These are phyloP conservation scores for Columba guinea DNA, from an alignment of 2,797 vertebrate species.

Conservation along the genomic window DNA sequence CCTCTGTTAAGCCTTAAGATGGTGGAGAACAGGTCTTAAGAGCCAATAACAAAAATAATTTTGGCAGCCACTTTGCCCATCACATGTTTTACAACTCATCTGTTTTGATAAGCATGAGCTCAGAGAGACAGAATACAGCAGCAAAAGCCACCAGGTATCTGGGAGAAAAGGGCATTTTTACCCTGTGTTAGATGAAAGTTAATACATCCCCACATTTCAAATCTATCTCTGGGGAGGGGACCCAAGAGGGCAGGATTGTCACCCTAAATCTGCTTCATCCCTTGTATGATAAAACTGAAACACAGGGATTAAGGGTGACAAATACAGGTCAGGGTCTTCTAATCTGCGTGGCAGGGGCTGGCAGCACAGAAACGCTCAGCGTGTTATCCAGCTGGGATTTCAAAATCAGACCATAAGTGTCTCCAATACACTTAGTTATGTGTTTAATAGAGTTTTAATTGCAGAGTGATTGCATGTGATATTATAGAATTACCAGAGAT, in stretches of 20 bases:
- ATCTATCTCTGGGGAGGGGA: background rate
- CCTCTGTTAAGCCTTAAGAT: background rate
- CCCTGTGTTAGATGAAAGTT: background rate
- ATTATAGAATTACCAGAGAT: slow-evolving; percentile 47
- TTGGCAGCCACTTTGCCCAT: background rate
- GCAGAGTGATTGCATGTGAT: slow-evolving; percentile 13
- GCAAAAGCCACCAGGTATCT: background rate
- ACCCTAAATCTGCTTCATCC: slow-evolving; percentile 8
- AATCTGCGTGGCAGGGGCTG: background rate
- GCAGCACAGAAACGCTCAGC: background rate
- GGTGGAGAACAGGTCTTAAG: background rate
- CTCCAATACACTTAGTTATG: background rate
- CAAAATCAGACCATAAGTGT: background rate
- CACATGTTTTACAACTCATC: background rate
- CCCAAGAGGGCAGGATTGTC: background rate
- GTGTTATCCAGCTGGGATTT: background rate
- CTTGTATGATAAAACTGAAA: background rate
- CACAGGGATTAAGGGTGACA: background rate
- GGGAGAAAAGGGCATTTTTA: background rate
- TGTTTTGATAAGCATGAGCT: background rate
- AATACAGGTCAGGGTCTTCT: background rate
- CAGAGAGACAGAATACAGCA: background rate
- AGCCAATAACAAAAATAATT: background rate
- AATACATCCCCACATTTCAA: background rate
- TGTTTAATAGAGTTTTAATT: slow-evolving; percentile 31